These are phyloP conservation scores for Erpetoichthys calabaricus DNA, from an alignment of 2,797 vertebrate genomes.

Conservation along the genomic window DNA sequence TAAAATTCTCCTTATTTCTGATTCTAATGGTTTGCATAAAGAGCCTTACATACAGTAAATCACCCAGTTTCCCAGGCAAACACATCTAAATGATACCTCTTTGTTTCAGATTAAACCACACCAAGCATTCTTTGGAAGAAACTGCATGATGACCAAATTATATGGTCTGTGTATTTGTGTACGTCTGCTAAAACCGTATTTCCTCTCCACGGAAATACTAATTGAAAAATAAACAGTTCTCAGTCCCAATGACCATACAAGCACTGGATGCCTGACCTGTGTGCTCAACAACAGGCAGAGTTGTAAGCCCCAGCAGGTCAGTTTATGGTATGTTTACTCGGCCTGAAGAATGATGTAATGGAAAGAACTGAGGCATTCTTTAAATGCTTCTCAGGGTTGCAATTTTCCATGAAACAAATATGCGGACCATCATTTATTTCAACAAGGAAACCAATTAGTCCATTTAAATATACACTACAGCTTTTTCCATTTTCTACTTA, in stretches of 20 bases:
- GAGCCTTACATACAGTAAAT: no score
- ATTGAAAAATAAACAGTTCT: slow-evolving; percentile 33
- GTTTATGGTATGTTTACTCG: slow-evolving; percentile 25
- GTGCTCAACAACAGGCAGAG: slow-evolving; percentile 13
- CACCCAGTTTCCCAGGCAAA: no score
- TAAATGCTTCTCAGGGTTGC: slow-evolving; percentile 27
- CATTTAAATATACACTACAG: neutral
- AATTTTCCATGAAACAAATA: slow-evolving; percentile 36
- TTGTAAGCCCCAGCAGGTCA: slow-evolving; percentile 17
- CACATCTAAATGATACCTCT: no score
- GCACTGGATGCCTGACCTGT: slow-evolving; percentile 17
- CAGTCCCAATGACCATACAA: slow-evolving; percentile 25
- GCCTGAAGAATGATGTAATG: slow-evolving; percentile 39
- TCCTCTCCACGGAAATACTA: slow-evolving; percentile 34
- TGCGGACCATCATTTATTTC: neutral
- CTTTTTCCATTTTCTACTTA: neutral
- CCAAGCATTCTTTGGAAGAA: slow-evolving; percentile 18
- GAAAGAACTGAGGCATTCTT: slow-evolving; percentile 35
- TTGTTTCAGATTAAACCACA: neutral
- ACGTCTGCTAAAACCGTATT: slow-evolving; percentile 14
- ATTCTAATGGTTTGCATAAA: no score
- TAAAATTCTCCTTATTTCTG: no score
- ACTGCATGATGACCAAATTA: slow-evolving; percentile 16
- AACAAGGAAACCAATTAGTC: neutral
- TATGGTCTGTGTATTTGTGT: slow-evolving; percentile 23